phyloP scores from a whole-genome alignment of 2,888 invertebrate genomes.

The Noctua janthina region DNA sequence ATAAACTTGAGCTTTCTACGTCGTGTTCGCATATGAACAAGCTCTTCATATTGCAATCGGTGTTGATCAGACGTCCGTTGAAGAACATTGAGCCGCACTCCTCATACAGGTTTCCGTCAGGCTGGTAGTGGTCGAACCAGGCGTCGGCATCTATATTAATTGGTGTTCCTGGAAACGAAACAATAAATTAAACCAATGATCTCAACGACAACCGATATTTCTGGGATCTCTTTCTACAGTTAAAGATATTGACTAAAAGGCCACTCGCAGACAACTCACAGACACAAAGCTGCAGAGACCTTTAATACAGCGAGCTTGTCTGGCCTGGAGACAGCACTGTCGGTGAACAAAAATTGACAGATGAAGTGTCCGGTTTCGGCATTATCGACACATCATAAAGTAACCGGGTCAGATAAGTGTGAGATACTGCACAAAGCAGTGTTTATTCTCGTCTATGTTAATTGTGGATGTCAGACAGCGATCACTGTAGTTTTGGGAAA shows the following conservation, averaged over 20 bases:
- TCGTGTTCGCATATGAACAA: constrained; percentile 84
- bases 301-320: neutral
- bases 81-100: constrained; percentile 78
- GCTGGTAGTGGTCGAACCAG: constrained; percentile 77
- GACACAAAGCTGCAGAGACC: neutral
- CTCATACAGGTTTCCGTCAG: constrained; percentile 69
- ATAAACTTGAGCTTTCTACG: neutral
- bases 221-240: neutral
- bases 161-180: constrained; percentile 5
- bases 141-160: constrained; percentile 70
- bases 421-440: neutral
- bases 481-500: neutral
- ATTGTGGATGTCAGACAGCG: neutral
- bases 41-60: constrained; percentile 73
- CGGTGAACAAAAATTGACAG: neutral
- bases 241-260: neutral
- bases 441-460: neutral
- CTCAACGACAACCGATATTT: neutral
- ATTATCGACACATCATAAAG: neutral
- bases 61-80: constrained; percentile 76
- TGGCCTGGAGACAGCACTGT: neutral
- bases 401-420: neutral
- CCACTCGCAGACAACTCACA: neutral
- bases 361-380: neutral
- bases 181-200: neutral